These are phyloP conservation scores for Pseudomugil tenellus DNA, from an alignment of 2,797 vertebrate genomes.

Conservation along the genomic window DNA sequence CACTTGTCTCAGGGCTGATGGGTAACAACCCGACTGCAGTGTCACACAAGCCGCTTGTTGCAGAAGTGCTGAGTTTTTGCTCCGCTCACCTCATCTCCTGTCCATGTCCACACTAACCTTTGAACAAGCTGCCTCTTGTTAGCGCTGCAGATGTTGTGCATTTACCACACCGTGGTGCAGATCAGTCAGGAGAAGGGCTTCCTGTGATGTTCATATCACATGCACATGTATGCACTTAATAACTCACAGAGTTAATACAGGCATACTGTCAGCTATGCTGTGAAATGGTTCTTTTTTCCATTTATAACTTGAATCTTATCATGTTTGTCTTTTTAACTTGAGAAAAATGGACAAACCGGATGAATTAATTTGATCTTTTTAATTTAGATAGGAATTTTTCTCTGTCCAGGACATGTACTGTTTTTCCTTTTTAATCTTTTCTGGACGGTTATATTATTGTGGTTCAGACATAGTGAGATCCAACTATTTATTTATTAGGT, in stretches of 20 bases:
- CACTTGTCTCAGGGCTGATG: background rate
- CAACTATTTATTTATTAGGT: too few relatives aligned
- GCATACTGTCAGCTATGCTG: conserved; percentile 6
- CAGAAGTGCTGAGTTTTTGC: background rate
- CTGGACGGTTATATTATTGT: background rate
- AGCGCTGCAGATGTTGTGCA: conserved; percentile 61
- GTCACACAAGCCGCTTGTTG: conserved; percentile 14
- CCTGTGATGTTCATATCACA: conserved; percentile 12
- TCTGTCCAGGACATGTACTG: background rate
- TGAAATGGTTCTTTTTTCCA: background rate
- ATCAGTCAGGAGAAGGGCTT: conserved; percentile 43
- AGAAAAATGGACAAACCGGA: too few relatives aligned
- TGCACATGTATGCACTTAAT: conserved; percentile 15
- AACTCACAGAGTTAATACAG: conserved; percentile 5
- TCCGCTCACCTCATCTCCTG: conserved; percentile 5
- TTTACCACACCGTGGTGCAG: conserved; percentile 62
- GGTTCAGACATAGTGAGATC: background rate
- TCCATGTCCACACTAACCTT: conserved; percentile 4
- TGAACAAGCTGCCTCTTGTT: conserved; percentile 40
- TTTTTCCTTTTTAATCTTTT: background rate
- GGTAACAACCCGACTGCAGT: background rate
- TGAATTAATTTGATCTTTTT: background rate
- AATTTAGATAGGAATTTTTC: background rate
- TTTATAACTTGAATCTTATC: background rate
- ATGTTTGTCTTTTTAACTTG: background rate